A percentile compares a stretch with the other conserved stretches of the same genome.
These are phyloP conservation scores for Pseudocheirus occidentalis DNA, from an alignment of 2,797 vertebrate species.

Conservation along the genomic window DNA sequence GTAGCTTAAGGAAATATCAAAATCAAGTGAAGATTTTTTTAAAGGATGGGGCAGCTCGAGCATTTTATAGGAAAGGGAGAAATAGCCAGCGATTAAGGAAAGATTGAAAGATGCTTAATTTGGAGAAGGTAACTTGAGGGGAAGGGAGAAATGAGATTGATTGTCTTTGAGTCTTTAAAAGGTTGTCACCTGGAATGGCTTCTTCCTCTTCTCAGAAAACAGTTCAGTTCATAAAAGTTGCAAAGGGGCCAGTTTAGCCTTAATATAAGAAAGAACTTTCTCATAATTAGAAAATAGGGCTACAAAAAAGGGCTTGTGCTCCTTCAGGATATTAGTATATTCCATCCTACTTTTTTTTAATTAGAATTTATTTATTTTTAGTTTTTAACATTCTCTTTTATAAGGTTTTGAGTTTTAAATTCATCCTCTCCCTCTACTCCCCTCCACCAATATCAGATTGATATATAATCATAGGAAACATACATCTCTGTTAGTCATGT, in stretches of 20 bases:
- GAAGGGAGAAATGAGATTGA: background rate
- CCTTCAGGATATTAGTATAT: too few species aligned
- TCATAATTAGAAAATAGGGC: background rate
- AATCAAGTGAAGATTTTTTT: background rate
- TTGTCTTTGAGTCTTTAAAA: background rate
- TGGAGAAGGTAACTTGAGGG: background rate
- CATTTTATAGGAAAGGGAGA: background rate
- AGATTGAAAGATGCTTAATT: background rate
- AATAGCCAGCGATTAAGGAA: background rate
- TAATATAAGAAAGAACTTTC: background rate
- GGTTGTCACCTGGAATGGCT: background rate
- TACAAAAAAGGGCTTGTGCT: too few species aligned
- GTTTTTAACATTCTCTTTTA: too few species aligned
- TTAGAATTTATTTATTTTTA: too few species aligned
- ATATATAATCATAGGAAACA: too few species aligned
- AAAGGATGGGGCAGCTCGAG: background rate
- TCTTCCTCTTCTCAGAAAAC: background rate
- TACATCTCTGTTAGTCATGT: too few species aligned
- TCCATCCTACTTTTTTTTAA: background rate
- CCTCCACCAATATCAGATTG: too few species aligned
- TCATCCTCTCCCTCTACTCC: too few species aligned
- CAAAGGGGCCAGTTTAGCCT: background rate
- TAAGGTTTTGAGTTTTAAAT: too few species aligned
- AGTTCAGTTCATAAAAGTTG: background rate
- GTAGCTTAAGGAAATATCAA: background rate